Evolutionary conservation across 2,888 invertebrate genomes (phyloP).

Genomic region (Microplitis deprimator): DNA sequence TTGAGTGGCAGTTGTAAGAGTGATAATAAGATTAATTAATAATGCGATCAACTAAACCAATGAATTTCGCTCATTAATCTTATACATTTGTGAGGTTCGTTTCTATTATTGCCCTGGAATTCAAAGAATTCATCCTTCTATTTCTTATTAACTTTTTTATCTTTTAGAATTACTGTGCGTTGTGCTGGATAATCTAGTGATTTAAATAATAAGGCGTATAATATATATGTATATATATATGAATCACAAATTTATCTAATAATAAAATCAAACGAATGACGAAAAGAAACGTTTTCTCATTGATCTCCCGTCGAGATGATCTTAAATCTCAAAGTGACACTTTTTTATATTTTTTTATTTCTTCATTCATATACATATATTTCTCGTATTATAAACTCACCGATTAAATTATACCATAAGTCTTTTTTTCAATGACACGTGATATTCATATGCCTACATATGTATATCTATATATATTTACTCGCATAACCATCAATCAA

Average conservation of each 20-base stretch:
- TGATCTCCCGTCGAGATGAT: constrained; percentile 27
- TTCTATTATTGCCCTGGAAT: constrained; percentile 17
- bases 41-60: constrained; percentile 29
- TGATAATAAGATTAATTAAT: constrained; percentile 42
- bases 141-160: not conserved
- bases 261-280: constrained; percentile 26
- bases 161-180: not conserved
- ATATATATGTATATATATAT: not conserved
- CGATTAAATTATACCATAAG: constrained; percentile 12
- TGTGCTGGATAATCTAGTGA: not conserved
- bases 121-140: not conserved
- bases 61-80: constrained; percentile 26
- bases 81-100: constrained; percentile 19
- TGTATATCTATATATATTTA: not conserved
- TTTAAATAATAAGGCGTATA: not conserved
- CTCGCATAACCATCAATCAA: constrained; percentile 25
- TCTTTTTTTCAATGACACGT: not conserved
- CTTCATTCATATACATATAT: constrained; percentile 2
- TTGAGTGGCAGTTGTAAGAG: constrained; percentile 15
- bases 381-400: constrained; percentile 1
- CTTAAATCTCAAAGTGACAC: constrained; percentile 21
- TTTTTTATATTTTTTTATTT: not conserved
- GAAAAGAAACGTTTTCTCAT: constrained; percentile 26
- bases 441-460: constrained; percentile 19
- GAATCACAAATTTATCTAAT: constrained; percentile 20